Evolutionary conservation across 2,113 vertebrate species (phyloP), one percentile per base, ranked within the genome.

Genomic region (Gobius niger): DNA sequence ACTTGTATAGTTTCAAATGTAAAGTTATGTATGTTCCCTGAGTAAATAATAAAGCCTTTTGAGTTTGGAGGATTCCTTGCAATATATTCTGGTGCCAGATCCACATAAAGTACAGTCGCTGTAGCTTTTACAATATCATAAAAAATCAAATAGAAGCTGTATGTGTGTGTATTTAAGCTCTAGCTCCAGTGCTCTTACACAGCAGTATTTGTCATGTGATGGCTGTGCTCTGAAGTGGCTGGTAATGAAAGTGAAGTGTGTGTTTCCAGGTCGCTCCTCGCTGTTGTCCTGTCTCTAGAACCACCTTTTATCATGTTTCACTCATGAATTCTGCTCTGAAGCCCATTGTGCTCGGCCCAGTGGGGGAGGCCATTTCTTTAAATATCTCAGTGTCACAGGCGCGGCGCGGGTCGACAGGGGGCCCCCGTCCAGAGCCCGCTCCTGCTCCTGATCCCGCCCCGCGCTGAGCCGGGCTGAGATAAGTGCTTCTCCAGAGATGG

Each of bases 401-500:
- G 72, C 82, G 54, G 76, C 50, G 64, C 47, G 72, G 85, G 90
- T 88, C 75, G 78, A 63, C 87, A 54, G 52, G 52, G 88, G 88
- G 81, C 83, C 85, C 44, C 69, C 59, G 85, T 79, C 79, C 82
- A 51, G 76, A 78, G 80, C 47, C 13, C 56, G 68, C 81, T 81
- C 81, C 40, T 73, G 65, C 72, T 78, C 67, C 69, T 63, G 24
- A 64, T 78, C 71, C 74, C 66, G 82, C 84, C 81, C 78, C 77
- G 86, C 44, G 73, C 82, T 69, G 77, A 86, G 89, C 88, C 84
- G 85, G 87, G 85, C 87, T 84, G 88, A 89, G 88, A 88, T 93
- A 93, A 92, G 91, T 91, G 91, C 91, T 91, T 89, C 92, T 93
- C 91, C 84, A 91, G 92, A 93, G 92, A 92, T 90, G 82, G 79